Evolutionary conservation across 2,888 invertebrate genomes (phyloP), one percentile per base, ranked within the genome.

Genomic region (Idaea dimidiata): DNA sequence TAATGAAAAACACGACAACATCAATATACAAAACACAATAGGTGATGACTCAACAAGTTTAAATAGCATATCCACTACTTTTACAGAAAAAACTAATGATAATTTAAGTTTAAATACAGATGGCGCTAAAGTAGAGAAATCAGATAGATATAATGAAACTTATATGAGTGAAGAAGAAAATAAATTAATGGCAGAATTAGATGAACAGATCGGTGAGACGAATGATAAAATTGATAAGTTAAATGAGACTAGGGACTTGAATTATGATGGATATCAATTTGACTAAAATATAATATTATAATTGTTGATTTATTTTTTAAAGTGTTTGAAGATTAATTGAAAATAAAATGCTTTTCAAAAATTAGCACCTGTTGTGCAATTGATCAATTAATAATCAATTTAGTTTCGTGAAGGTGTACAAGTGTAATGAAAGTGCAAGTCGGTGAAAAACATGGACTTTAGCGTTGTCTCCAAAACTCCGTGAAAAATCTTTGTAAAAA

Each of bases 101-200:
- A 17, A 53, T 4, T 24, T 58, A 17, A 61, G 55, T 31, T 17
- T 59, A 5, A 65, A 3, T 62, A n/a, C 58, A 54, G 60, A 61
- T 58, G 8, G 16, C 62, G 14, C 32, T 0, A 57, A 57, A 1
- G 55, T 54, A 6, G 24, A 59, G 0, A 59, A 16, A 14, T 32
- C 14, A 54, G 69, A 69, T 16, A 69, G 59, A 55, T 71, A 68
- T n/a, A 63, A 69, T n/a, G 63, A 67, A 0, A 68, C 66, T 5
- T 80, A 81, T 56, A 60, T 74, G 2, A 82, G 79, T 53, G 72
- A 78, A 5, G 81, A 82, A 1, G 84, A 84, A 56, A 72, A 63
- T 0, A 67, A 69, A 1, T 62, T 82, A 0, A 81, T 81, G 80
- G 79, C 72, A 0, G 82, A 71, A 0, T 33, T 82, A 0, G 75